Conservation (phyloP, 2,113 vertebrate genomes). For the Platysteira castanea region DNA sequence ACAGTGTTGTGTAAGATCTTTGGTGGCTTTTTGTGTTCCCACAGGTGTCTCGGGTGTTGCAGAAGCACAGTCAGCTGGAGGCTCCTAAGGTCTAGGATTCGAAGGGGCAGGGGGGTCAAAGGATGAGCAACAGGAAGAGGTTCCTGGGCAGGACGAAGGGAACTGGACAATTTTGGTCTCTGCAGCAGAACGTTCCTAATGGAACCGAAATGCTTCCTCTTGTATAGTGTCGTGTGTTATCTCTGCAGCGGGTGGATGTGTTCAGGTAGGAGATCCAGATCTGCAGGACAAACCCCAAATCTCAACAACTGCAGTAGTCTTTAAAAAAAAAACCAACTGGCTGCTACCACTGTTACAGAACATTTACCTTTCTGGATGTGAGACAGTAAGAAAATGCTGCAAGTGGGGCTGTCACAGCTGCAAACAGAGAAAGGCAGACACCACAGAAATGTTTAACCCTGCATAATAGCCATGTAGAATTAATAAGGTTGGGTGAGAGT, state of each 20-base stretch:
- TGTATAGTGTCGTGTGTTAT: not conserved
- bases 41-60: not conserved
- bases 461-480: not conserved
- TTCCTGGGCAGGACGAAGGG: not conserved
- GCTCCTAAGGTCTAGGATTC: not conserved
- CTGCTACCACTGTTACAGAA: not conserved
- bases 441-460: not conserved
- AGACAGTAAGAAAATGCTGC: not conserved
- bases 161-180: not conserved
- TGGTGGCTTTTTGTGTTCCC: not conserved
- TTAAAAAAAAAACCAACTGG: not conserved
- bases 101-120: not conserved
- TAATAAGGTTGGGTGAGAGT: not conserved
- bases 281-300: not conserved
- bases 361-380: not conserved
- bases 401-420: not conserved
- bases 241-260: not conserved
- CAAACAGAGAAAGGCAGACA: not conserved
- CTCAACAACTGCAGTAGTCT: not conserved
- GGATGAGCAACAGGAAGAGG: not conserved
- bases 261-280: not conserved
- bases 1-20: not conserved
- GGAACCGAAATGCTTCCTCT: not conserved
- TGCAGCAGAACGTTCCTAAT: not conserved
- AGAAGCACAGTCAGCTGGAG: not conserved